Evolutionary conservation across 2,113 vertebrate species (phyloP).

Genomic region (Dasyprocta punctata): DNA sequence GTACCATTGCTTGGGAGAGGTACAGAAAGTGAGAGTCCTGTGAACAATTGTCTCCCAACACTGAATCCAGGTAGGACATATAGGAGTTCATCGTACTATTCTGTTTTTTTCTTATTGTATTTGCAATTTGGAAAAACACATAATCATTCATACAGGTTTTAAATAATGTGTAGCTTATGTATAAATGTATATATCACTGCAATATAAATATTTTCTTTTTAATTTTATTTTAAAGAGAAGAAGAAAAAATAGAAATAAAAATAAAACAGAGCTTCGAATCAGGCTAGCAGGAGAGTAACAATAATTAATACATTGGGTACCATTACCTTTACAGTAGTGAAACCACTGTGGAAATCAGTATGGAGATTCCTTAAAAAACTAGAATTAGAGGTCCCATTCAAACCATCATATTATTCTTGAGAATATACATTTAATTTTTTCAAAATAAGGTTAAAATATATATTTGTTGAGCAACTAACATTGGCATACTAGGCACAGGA

Average conservation of each 20-base stretch:
- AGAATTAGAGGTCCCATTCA: no score
- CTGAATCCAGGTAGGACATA: neutral
- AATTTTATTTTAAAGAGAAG: no score
- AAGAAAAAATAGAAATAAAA: no score
- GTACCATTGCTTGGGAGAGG: neutral
- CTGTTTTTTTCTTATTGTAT: neutral
- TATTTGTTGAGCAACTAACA: neutral
- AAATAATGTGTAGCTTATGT: neutral
- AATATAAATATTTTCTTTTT: slow-evolving; percentile 28
- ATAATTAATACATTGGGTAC: no score
- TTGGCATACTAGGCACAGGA: neutral
- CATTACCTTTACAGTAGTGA: no score
- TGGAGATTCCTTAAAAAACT: no score
- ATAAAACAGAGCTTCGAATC: no score
- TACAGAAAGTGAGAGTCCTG: neutral
- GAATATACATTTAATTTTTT: neutral
- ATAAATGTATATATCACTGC: neutral
- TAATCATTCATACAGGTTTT: neutral
- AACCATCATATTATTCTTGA: neutral
- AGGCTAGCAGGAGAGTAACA: no score
- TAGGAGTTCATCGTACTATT: neutral
- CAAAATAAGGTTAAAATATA: neutral
- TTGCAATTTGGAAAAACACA: slow-evolving; percentile 16
- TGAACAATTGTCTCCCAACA: neutral
- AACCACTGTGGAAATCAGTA: no score